These are phyloP conservation scores for Notodonta dromedarius DNA, from an alignment of 2,888 invertebrate species.

Conservation along the genomic window DNA sequence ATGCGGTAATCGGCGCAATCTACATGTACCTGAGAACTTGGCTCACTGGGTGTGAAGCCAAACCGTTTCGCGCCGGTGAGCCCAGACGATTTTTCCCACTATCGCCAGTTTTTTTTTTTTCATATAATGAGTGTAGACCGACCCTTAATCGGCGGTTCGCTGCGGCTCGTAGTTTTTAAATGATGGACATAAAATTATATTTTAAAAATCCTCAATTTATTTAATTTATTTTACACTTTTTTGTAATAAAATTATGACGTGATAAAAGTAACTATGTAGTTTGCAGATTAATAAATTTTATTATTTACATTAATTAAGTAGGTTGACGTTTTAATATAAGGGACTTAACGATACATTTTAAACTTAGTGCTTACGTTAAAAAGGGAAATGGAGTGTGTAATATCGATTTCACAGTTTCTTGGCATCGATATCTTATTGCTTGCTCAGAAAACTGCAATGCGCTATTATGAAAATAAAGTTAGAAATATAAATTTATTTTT, in stretches of 20 bases:
- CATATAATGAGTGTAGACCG: constrained; percentile 57
- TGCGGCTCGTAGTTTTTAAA: constrained; percentile 53
- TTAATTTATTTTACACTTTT: not conserved
- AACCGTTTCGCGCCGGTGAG: constrained; percentile 72
- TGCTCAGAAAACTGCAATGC: not conserved
- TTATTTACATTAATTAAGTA: too few relatives aligned
- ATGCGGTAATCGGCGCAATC: constrained; percentile 71
- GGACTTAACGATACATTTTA: too few relatives aligned
- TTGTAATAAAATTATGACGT: not conserved
- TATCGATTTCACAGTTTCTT: constrained; percentile 3
- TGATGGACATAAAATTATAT: constrained; percentile 36
- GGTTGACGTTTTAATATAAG: too few relatives aligned
- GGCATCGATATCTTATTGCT: not conserved
- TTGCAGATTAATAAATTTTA: not conserved
- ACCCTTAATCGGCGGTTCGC: constrained; percentile 51
- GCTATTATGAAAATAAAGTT: not conserved
- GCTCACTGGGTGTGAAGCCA: constrained; percentile 72
- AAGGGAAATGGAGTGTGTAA: not conserved
- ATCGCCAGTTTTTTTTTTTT: constrained; percentile 53
- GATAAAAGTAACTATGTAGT: not conserved
- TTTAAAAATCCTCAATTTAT: constrained; percentile 18
- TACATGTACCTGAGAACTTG: constrained; percentile 63
- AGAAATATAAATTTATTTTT: too few relatives aligned
- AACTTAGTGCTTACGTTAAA: too few relatives aligned
- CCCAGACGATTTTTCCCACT: constrained; percentile 74